phyloP scores from a whole-genome alignment of 2,797 vertebrate genomes.

The Gephyroberyx darwinii region DNA sequence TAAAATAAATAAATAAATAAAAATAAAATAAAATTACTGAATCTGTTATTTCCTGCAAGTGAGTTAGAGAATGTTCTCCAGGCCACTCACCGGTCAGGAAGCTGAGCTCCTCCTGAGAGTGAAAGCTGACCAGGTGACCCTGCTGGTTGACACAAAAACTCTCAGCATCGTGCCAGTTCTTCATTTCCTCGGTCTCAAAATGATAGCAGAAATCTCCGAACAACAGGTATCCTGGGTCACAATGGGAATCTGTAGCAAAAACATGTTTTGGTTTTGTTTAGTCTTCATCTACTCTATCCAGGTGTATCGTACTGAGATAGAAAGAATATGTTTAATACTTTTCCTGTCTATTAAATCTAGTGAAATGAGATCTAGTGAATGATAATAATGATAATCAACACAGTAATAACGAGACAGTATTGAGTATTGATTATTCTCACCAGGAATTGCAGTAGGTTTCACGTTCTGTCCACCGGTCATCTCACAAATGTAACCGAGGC shows the following conservation, averaged over 20 bases:
- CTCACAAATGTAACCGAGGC: slow-evolving; percentile 82
- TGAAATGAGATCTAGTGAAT: neutral
- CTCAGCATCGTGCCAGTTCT: slow-evolving; percentile 79
- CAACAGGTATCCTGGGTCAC: slow-evolving; percentile 79
- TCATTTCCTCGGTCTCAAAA: slow-evolving; percentile 79
- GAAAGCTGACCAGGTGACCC: slow-evolving; percentile 80
- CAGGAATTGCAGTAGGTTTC: slow-evolving; percentile 78
- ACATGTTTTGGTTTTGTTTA: neutral
- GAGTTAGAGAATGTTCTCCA: neutral
- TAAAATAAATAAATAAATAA: too few species aligned
- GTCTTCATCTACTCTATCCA: neutral
- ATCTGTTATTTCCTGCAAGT: neutral
- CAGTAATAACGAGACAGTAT: neutral
- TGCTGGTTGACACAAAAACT: slow-evolving; percentile 65
- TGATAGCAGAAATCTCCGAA: slow-evolving; percentile 78
- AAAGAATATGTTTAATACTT: neutral
- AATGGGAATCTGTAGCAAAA: slow-evolving; percentile 74
- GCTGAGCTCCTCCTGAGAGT: slow-evolving; percentile 70
- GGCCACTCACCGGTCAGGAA: slow-evolving; percentile 77
- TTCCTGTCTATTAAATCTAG: neutral
- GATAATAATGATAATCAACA: slow-evolving; percentile 1
- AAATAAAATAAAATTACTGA: too few species aligned
- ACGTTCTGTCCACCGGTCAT: slow-evolving; percentile 81
- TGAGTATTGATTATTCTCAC: slow-evolving; percentile 17
- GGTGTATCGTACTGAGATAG: neutral